Base-by-base conservation (phyloP, 2,888 invertebrate species). In the Caradrina clavipalpis region DNA sequence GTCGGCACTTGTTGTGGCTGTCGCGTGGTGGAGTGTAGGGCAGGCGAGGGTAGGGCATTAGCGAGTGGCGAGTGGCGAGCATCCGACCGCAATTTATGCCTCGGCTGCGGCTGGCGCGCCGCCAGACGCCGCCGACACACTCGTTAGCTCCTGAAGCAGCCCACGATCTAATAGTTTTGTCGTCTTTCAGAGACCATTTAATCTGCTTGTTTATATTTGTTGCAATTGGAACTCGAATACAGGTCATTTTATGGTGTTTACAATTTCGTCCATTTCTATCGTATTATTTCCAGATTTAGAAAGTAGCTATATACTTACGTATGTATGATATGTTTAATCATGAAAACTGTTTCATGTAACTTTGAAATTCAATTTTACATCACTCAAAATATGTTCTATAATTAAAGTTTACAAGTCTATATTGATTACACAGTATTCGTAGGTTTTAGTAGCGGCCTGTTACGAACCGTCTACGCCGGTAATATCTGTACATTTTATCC, bases 121-220 rank as follows among this genome's bases (percentile, higher is more conserved):
- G 92, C 94, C 95, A 94, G 89, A 73, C 73, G 78, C 85, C 76
- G 83, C 82, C 88, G 88, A 87, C 90, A 87, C 87, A 90, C 91
- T 93, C 92, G 92, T 94, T 93, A 93, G 90, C 88, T 86, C 86
- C 90, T 80, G 87, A 87, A 89, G 86, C 88, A 88, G 87, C 84
- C 89, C 89, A 85, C 88, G 87, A 91, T 90, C 88, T 93, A 93
- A 95, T 94, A 92, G 92, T 93, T 93, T 91, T 90, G 91, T 89
- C 90, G 90, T 92, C 86, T 90, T 87, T 86, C 81, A 82, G 84
- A 89, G 86, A 90, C 87, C 87, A 88, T 91, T 93, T 90, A 90
- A 90, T 91, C 87, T 88, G 83, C 86, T 91, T 91, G 90, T 92
- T 93, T 91, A 89, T 89, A 90, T 91, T 92, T 90, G 68, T 73